A percentile compares a stretch with the other conserved stretches of the same genome.
These are phyloP conservation scores for Valencia hispanica DNA, from an alignment of 2,797 vertebrate species.

Conservation along the genomic window DNA sequence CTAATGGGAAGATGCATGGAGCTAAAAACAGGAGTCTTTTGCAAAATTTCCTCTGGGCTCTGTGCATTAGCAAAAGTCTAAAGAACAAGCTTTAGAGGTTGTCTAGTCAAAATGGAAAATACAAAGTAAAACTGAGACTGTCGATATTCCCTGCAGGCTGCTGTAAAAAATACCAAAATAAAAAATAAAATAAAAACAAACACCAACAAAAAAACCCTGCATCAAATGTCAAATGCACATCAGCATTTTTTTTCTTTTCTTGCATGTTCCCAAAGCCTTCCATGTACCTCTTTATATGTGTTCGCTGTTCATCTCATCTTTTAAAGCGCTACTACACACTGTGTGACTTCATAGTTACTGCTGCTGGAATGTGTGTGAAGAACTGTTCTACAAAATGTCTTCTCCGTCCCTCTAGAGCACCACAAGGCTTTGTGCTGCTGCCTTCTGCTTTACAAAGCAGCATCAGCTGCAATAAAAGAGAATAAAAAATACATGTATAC, in stretches of 20 bases:
- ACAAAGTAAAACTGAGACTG: not conserved
- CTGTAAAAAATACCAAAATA: too few species aligned
- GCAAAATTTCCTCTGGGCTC: not conserved
- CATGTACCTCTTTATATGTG: too few species aligned
- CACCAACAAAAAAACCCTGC: too few species aligned
- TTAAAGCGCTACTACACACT: not conserved
- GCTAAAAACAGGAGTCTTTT: not conserved
- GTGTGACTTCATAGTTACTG: not conserved
- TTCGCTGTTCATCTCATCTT: not conserved
- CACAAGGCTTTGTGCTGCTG: not conserved
- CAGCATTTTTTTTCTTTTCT: not conserved
- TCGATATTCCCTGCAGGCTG: not conserved
- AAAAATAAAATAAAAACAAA: too few species aligned
- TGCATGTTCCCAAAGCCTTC: not conserved
- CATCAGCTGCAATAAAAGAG: constrained; percentile 15
- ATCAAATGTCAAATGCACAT: not conserved
- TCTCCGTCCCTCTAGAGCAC: not conserved
- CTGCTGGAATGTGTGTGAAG: constrained; percentile 1
- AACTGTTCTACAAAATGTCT: constrained; percentile 2
- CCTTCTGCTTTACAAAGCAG: constrained; percentile 9
- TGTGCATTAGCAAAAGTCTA: not conserved
- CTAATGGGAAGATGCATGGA: not conserved
- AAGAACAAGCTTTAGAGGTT: not conserved
- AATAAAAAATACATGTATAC: constrained; percentile 34
- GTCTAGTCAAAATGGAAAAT: not conserved